Evolutionary conservation across 2,888 invertebrate genomes (phyloP).

Genomic region (Octonoba sinensis): DNA sequence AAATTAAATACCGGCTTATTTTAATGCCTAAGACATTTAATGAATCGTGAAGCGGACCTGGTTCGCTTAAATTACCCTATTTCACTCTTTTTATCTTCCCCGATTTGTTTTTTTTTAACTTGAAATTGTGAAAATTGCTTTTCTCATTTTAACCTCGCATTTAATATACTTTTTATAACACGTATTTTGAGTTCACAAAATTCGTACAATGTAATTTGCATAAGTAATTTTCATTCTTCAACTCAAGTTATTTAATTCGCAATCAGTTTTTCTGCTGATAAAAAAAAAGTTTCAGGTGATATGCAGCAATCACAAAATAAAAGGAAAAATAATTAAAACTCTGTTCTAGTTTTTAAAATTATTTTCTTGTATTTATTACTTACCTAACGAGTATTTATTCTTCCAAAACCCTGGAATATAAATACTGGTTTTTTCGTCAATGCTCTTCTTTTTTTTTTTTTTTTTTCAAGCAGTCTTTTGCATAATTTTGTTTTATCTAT

Average conservation of each 20-base stretch:
- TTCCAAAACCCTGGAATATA: too few relatives aligned
- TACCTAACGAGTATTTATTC: too few relatives aligned
- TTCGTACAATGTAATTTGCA: constrained; percentile 44
- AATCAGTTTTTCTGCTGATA: neutral
- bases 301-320: too few relatives aligned
- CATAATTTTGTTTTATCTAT: too few relatives aligned
- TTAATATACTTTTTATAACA: constrained; percentile 22
- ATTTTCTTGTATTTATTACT: too few relatives aligned
- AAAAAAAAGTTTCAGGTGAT: neutral
- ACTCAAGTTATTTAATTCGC: constrained; percentile 17
- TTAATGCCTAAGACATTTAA: constrained; percentile 43
- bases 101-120: constrained; percentile 31
- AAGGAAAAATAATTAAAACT: too few relatives aligned
- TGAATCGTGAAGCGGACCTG: constrained; percentile 56
- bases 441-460: too few relatives aligned
- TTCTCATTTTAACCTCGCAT: constrained; percentile 37
- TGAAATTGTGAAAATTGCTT: constrained; percentile 37
- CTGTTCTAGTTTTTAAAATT: too few relatives aligned
- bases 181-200: constrained; percentile 5
- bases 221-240: constrained; percentile 28
- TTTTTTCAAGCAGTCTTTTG: too few relatives aligned
- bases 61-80: constrained; percentile 53
- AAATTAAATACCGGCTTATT: constrained; percentile 59
- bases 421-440: too few relatives aligned
- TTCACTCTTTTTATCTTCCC: constrained; percentile 10